Evolutionary conservation across 2,113 vertebrate genomes (phyloP).

Genomic region (Montifringilla adamsi): DNA sequence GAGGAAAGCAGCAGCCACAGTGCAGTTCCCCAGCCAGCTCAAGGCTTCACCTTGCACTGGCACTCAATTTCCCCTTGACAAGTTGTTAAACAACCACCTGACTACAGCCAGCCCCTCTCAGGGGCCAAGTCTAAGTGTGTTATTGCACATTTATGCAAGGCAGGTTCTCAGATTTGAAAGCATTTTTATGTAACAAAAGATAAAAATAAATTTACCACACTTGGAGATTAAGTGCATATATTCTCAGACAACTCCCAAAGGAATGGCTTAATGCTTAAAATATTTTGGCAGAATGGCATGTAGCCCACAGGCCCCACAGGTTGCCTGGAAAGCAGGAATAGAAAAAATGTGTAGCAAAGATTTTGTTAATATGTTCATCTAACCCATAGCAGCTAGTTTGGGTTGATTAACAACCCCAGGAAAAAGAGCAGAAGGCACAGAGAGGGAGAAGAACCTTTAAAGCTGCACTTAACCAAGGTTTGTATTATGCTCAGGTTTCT

Average conservation of each 20-base stretch:
- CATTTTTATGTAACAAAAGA: not conserved
- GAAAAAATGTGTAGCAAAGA: not conserved
- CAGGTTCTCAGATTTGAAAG: not conserved
- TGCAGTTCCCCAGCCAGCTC: not conserved
- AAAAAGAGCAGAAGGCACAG: not conserved
- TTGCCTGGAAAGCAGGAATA: not conserved
- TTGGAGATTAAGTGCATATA: not conserved
- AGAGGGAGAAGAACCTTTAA: not conserved
- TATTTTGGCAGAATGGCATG: not conserved
- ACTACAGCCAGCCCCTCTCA: not conserved
- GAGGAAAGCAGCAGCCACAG: not conserved
- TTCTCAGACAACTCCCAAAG: not conserved
- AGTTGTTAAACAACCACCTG: not conserved
- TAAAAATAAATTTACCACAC: not conserved
- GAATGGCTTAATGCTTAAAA: not conserved
- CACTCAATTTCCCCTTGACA: accelerated
- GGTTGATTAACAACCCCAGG: not conserved
- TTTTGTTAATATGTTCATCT: not conserved
- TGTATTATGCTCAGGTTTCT: not conserved
- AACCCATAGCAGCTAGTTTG: not conserved
- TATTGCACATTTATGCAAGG: not conserved
- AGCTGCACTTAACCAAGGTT: not conserved
- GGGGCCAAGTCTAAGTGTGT: not conserved
- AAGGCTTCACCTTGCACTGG: not conserved
- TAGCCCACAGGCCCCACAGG: not conserved